Base-by-base conservation (phyloP, 2,888 invertebrate species). In the Celastrina argiolus region DNA sequence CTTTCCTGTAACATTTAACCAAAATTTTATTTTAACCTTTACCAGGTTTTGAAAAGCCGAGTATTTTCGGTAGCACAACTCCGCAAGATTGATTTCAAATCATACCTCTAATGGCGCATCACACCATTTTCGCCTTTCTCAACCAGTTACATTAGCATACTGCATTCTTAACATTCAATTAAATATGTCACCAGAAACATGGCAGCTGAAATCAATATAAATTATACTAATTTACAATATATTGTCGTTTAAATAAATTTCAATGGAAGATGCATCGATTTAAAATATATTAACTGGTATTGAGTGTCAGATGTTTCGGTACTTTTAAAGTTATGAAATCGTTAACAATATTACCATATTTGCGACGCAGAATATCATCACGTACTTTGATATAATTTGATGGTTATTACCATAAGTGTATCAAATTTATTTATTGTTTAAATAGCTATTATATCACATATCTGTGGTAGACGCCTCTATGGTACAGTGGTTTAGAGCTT, bases 281-380 rank as follows among this genome's bases (percentile, higher is more conserved):
- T 51, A 18, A 51, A 51, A 51, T 51, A 51, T 22, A 22, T 51
- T 51, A 51, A 22, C 22, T 10, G 2, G 51, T 22, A 22, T 51
- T 22, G 4, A 10, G 18, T 45, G 45, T 45, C 45, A 8, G 45
- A 51, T 51, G 22, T 51, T 51, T 45, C 45, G 45, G 45, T 45
- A 45, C 45, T 45, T 45, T 16, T 22, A 22, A 51, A 51, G 51
- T 51, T 51, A 51, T 22, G 51, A 51, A 51, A 51, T 51, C 22
- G 10, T 22, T 45, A 16, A 18, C 16, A 16, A 28, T 28, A 28
- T 28, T 28, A 2, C 4, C 4, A 28, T 28, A 28, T 28, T 22
- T 51, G 22, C 18, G 22, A 22, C 51, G 22, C 10, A 45, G 18
- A 45, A 45, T 0, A 45, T 18, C 10, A 45, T 45, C 45, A 51